Conservation (phyloP, 2,797 vertebrate species). For the Pseudomugil tenellus region DNA sequence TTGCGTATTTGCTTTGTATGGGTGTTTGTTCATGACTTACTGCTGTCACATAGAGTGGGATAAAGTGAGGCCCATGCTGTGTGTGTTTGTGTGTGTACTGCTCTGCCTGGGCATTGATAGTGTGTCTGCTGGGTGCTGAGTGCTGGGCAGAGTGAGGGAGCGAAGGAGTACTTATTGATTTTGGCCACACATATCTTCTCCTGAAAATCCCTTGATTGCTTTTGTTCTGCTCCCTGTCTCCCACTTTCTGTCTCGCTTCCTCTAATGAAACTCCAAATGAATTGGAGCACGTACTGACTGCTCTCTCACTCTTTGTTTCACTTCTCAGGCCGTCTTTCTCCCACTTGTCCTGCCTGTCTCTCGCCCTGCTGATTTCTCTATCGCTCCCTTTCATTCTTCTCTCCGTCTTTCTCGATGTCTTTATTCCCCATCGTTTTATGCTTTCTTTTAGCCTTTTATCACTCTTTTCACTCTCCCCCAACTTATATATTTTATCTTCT, state of each 20-base stretch:
- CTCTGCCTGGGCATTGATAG: constrained; percentile 44
- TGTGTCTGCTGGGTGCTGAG: constrained; percentile 65
- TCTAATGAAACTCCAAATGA: constrained; percentile 84
- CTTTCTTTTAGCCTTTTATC: constrained; percentile 34
- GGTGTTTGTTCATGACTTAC: constrained; percentile 28
- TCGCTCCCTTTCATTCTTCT: constrained; percentile 23
- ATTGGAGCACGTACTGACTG: constrained; percentile 76
- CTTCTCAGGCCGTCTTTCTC: constrained; percentile 18
- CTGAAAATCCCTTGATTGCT: constrained; percentile 83
- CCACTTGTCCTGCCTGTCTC: constrained; percentile 16
- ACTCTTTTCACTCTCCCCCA: constrained; percentile 45
- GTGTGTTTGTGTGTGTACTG: constrained; percentile 16
- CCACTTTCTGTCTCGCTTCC: constrained; percentile 72
- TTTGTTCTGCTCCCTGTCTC: constrained; percentile 79
- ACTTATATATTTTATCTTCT: constrained; percentile 27
- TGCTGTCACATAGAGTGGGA: constrained; percentile 36
- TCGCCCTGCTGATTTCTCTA: constrained; percentile 51
- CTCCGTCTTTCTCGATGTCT: not conserved
- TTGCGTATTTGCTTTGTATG: constrained; percentile 26
- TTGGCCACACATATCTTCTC: constrained; percentile 75
- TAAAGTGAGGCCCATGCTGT: constrained; percentile 32
- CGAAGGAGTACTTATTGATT: constrained; percentile 83
- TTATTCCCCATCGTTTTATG: constrained; percentile 25
- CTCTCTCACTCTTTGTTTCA: constrained; percentile 35
- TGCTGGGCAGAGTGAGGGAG: constrained; percentile 62